Base-by-base conservation (phyloP, 2,888 invertebrate genomes). In the Sinelater perroti region DNA sequence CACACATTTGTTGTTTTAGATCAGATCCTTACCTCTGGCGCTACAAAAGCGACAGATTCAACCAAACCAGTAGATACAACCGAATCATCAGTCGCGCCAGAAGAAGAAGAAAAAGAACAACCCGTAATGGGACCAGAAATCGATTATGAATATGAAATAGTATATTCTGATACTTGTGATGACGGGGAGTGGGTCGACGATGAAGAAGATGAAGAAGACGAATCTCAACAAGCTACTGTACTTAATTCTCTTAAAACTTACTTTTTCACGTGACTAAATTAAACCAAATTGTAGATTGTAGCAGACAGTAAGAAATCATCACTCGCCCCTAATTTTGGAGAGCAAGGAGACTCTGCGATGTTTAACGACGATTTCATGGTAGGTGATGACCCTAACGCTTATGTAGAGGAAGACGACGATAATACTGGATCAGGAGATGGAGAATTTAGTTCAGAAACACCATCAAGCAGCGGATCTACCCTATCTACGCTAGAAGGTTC, bases 81-180 rank as follows among this genome's bases (percentile, higher is more conserved):
- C 30, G 16, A 17, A 53, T 14, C 10, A 13, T 16, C 59, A 10
- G 45, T 52, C 38, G n/a, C 28, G 20, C 26, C 54, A 13, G 44
- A 28, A 11, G 31, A 26, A 14, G 45, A 36, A 3, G 10, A 40
- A 3, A 13, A 72, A 14, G 28, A 26, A 2, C 2, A 26, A 5
- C 3, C 78, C 3, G 78, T 75, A 42, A 73, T 81, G 0, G 73
- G 16, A 16, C 84, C 83, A 53, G 84, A 84, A 31, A 84, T 8
- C 16, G 84, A 83, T 52, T 84, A 84, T 33, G 84, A 84, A 33
- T 82, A 81, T 56, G 85, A 83, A 66, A 80, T 81, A 35, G 72
- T 75, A 21, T 77, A 78, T 5, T 78, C 79, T 3, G 81, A 83
- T n/a, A 78, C 79, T 26, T 82, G 83, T 40, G 78, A 80, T 18